A percentile compares a stretch with the other conserved stretches of the same genome.
These are phyloP conservation scores for Caenorhabditis panamensis DNA, from an alignment of 2,888 invertebrate species.

Conservation along the genomic window DNA sequence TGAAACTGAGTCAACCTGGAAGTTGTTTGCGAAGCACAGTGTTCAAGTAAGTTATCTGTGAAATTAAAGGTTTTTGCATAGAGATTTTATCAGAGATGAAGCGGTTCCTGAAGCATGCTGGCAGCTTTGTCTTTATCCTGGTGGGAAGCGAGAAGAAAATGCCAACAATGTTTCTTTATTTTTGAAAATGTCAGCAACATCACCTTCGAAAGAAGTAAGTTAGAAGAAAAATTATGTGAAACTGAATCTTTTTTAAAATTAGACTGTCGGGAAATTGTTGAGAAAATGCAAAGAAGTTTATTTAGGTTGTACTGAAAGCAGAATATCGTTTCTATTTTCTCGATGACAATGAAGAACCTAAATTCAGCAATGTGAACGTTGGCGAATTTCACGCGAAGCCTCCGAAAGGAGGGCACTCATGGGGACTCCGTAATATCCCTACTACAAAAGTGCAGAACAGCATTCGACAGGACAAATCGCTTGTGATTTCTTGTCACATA, in stretches of 20 bases:
- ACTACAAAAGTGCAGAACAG: constrained; percentile 76
- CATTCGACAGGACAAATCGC: constrained; percentile 77
- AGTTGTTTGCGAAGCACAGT: constrained; percentile 80
- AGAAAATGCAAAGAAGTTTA: no score
- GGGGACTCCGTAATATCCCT: constrained; percentile 81
- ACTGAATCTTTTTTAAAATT: no score
- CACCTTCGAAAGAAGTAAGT: constrained; percentile 75
- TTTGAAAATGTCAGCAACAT: constrained; percentile 80
- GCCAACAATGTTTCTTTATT: constrained; percentile 80
- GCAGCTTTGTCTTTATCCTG: constrained; percentile 81
- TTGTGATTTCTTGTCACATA: constrained; percentile 80
- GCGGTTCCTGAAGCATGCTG: constrained; percentile 79
- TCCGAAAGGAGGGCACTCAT: constrained; percentile 81
- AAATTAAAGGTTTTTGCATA: not conserved
- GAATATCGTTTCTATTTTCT: constrained; percentile 81
- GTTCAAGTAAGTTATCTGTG: constrained; percentile 59
- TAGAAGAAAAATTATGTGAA: not conserved
- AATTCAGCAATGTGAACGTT: constrained; percentile 81
- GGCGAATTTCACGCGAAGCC: constrained; percentile 82
- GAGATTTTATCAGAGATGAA: constrained; percentile 72
- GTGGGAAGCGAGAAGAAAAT: constrained; percentile 81
- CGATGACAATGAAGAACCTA: constrained; percentile 77
- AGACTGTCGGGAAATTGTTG: no score
- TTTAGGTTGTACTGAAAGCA: constrained; percentile 79
- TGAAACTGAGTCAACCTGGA: constrained; percentile 80